Conservation (phyloP, 2,888 invertebrate species). For the Leucozona laternaria region DNA sequence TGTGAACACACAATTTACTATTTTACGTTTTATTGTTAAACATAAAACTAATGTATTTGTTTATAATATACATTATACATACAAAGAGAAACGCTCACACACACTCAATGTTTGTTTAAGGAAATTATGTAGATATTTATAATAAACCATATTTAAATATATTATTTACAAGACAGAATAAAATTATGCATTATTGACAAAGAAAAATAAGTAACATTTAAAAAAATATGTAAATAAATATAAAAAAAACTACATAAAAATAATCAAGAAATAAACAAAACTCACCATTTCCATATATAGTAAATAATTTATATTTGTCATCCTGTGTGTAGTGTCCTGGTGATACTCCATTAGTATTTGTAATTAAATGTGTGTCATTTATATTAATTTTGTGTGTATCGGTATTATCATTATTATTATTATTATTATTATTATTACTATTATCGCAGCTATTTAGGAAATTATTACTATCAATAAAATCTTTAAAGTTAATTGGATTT, state of each 20-base stretch:
- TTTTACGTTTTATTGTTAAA: not conserved
- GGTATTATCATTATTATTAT: constrained; percentile 71
- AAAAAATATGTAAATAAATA: not conserved
- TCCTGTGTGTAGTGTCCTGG: constrained; percentile 81
- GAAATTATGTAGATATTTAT: not conserved
- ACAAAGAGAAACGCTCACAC: not conserved
- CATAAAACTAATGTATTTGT: not conserved
- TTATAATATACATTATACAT: not conserved
- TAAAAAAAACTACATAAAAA: constrained; percentile 24
- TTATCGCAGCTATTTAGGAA: constrained; percentile 76
- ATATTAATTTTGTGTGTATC: constrained; percentile 78
- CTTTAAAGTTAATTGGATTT: constrained; percentile 63
- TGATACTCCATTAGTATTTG: constrained; percentile 79
- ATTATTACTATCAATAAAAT: constrained; percentile 76
- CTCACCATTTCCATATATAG: constrained; percentile 84
- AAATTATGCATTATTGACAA: constrained; percentile 37
- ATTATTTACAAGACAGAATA: constrained; percentile 11
- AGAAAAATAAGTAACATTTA: constrained; percentile 2
- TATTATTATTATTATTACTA: constrained; percentile 76
- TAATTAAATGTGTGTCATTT: constrained; percentile 78
- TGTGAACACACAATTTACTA: too few species aligned
- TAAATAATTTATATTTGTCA: constrained; percentile 83
- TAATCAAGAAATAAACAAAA: constrained; percentile 73
- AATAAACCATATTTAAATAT: constrained; percentile 5
- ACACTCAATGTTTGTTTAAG: not conserved